Conservation (phyloP, 2,797 vertebrate species). For the Myripristis jacobus region DNA sequence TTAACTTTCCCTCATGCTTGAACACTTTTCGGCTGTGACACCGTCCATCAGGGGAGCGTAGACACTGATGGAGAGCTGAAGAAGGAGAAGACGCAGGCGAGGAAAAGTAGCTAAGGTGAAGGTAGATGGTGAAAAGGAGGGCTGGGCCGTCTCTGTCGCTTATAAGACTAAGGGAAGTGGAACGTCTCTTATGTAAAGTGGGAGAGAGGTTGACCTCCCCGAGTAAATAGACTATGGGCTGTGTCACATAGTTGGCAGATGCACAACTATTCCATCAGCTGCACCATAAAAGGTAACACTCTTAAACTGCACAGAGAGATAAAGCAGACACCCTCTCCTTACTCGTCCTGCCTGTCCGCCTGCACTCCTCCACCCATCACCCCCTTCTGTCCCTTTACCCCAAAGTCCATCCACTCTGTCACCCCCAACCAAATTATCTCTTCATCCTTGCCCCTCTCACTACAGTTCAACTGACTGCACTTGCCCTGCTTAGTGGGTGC, state of each 20-base stretch:
- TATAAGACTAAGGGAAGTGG: conserved; percentile 19
- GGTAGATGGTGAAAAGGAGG: not conserved
- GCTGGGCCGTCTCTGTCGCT: conserved; percentile 8
- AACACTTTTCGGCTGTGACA: too few relatives aligned
- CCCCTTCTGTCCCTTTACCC: conserved; percentile 12
- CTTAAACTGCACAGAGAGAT: conserved; percentile 70
- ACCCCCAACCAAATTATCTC: conserved; percentile 56
- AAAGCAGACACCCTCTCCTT: conserved; percentile 69
- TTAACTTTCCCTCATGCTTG: conserved; percentile 1
- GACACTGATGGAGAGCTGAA: conserved; percentile 16
- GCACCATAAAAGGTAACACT: conserved; percentile 82
- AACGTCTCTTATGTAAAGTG: conserved; percentile 45
- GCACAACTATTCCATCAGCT: conserved; percentile 82
- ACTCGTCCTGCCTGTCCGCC: conserved; percentile 38
- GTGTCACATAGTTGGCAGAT: conserved; percentile 77
- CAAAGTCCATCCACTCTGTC: conserved; percentile 49
- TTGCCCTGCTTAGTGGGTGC: not conserved
- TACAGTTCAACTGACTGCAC: conserved; percentile 13
- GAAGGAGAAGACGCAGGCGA: conserved; percentile 6
- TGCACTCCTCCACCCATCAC: conserved; percentile 46
- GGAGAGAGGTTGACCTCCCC: conserved; percentile 61
- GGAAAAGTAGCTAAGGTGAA: not conserved
- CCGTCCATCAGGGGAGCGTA: not conserved
- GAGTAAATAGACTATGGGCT: conserved; percentile 66
- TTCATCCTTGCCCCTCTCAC: conserved; percentile 46